Base-by-base conservation (phyloP, 2,797 vertebrate genomes). In the Macroramphosus scolopax region DNA sequence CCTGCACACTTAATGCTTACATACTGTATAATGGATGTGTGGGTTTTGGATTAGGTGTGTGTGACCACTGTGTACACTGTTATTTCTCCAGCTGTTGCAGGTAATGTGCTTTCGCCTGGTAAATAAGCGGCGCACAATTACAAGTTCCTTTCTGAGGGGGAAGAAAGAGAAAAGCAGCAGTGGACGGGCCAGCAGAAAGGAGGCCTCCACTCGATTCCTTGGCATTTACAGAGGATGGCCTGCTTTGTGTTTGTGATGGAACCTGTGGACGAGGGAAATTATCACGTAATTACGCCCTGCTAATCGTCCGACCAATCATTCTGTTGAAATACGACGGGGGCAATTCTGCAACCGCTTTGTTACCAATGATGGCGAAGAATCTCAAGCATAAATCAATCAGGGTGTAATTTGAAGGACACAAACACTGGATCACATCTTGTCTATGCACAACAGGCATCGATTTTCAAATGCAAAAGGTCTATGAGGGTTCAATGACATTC, bases 271-370 rank as follows among this genome's bases (percentile, higher is more conserved):
- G 71, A 77, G 34, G 51, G 52, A 79, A 80, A 83, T 50, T 66
- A 73, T 79, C 77, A 75, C 53, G 29, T 87, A 87, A 87, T 86
- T 84, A 71, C 63, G 75, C 51, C 70, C 53, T 65, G 78, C 75
- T 78, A 53, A 34, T 51, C 62, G 26, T 56, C 51, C 56, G 77
- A 79, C 82, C 81, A 75, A 55, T 85, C 75, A 85, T 89, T 84
- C 83, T 38, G 54, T 58, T 48, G 58, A 60, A 59, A 75, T 54
- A 74, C 22, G 53, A 72, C 69, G 63, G 57, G 56, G 20, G 5
- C 37, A 17, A 70, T 75, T 75, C 58, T 50, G 47, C 15, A 13
- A 64, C 28, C 43, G 67, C 66, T 65, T 81, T 73, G 71, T 78
- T 68, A 68, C 75, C 58, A 59, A 41, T 26, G 30, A 58, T 30